A percentile compares a stretch with the other conserved stretches of the same genome.
These are phyloP conservation scores for Parnassius glacialis DNA, from an alignment of 2,888 invertebrate genomes.

Conservation along the genomic window DNA sequence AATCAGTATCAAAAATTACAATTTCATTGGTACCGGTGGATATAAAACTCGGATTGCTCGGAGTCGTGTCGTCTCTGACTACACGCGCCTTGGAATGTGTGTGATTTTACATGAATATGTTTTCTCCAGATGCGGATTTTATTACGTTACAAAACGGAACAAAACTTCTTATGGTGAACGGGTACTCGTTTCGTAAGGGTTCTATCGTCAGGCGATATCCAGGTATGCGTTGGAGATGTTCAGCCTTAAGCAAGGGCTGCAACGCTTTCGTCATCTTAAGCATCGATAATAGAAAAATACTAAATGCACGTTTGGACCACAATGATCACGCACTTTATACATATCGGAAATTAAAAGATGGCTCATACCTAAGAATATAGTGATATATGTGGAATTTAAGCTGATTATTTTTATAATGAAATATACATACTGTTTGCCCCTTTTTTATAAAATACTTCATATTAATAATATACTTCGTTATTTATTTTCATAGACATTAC, in stretches of 20 bases:
- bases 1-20: too few relatives aligned
- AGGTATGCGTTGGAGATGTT: constrained; percentile 34
- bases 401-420: too few relatives aligned
- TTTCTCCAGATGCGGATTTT: constrained; percentile 28
- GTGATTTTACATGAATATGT: too few relatives aligned
- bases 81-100: too few relatives aligned
- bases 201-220: constrained; percentile 23
- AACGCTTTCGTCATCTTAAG: constrained; percentile 30
- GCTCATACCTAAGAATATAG: constrained; percentile 8
- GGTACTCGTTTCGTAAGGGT: constrained; percentile 34
- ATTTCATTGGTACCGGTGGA: too few relatives aligned
- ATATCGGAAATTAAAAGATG: constrained; percentile 5
- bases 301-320: constrained; percentile 1
- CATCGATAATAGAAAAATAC: not conserved
- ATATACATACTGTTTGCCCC: too few relatives aligned
- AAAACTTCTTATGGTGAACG: constrained; percentile 31
- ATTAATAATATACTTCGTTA: too few relatives aligned
- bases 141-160: constrained; percentile 28
- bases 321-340: constrained; percentile 7
- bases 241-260: constrained; percentile 34
- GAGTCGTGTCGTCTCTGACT: too few relatives aligned
- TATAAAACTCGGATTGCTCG: too few relatives aligned
- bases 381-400: too few relatives aligned
- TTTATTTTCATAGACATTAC: too few relatives aligned
- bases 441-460: too few relatives aligned